Evolutionary conservation across 2,888 invertebrate species (phyloP).

Genomic region (Lysandra bellargus): DNA sequence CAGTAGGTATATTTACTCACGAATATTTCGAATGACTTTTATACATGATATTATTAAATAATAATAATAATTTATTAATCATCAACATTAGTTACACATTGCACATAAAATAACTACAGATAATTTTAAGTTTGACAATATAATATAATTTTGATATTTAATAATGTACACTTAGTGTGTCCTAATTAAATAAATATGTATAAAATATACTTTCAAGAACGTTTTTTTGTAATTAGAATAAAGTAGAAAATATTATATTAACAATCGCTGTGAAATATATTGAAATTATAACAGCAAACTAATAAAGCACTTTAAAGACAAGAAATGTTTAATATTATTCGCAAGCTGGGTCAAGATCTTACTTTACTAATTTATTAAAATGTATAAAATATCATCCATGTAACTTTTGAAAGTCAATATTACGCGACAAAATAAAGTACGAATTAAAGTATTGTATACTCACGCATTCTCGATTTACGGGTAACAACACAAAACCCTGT

Average conservation of each 20-base stretch:
- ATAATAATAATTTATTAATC: too few species aligned
- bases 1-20: neutral
- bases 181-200: too few species aligned
- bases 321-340: neutral
- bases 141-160: too few species aligned
- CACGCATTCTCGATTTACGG: neutral
- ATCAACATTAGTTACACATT: too few species aligned
- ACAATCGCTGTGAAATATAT: neutral
- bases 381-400: neutral
- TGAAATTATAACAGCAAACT: neutral
- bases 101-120: too few species aligned
- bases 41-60: too few species aligned
- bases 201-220: neutral
- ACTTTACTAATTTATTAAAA: neutral
- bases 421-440: neutral
- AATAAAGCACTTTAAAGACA: neutral
- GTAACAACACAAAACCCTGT: neutral
- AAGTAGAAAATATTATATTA: neutral
- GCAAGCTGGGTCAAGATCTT: neutral
- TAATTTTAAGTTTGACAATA: too few species aligned
- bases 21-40: neutral
- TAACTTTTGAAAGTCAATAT: neutral
- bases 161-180: too few species aligned
- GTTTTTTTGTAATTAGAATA: neutral
- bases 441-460: neutral